Evolutionary conservation across 2,797 vertebrate genomes (phyloP), one percentile per base, ranked within the genome.

Genomic region (Notolepis coatsorum): DNA sequence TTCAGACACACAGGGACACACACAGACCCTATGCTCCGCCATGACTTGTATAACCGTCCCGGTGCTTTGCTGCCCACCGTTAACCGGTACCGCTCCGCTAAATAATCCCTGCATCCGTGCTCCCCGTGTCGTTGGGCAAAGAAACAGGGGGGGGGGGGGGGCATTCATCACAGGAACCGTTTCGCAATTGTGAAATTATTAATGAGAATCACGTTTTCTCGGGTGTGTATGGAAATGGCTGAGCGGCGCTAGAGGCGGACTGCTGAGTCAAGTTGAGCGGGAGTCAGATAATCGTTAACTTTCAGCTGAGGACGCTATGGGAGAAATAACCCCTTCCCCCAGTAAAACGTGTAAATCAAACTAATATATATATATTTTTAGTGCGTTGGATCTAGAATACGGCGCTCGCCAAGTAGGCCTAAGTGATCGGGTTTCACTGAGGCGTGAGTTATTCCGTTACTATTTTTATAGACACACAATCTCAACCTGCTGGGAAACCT

Each of bases 391-490:
- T 68, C 51, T 79, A 39, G 61, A 67, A 52, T 48, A 54, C 20
- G 8, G 59, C 54, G 67, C 70, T 61, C 67, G 53, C 37, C n/a
- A n/a, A n/a, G n/a, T n/a, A n/a, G 71, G 78, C 75, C 24, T 71
- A 70, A 76, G 72, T 39, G 79, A 80, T 88, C 60, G 0, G 12
- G 73, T 86, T 85, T 82, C 79, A 77, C 56, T 10, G 25, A 79
- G 52, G 56, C 78, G 38, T 28, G 72, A 80, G 69, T 46, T 50
- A 23, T 66, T 82, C 65, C 47, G 39, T 80, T 61, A 71, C 71
- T 79, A 65, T 84, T 85, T 84, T 83, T 72, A 82, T 57, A 84
- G 81, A 85, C 68, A 68, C 24, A 37, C 61, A 71, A 60, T 86
- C 76, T 75, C 61, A 65, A 77, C 62, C 70, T 75, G 70, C 72